phyloP scores from a whole-genome alignment of 1,140 invertebrate species.

The Nephila pilipes region DNA sequence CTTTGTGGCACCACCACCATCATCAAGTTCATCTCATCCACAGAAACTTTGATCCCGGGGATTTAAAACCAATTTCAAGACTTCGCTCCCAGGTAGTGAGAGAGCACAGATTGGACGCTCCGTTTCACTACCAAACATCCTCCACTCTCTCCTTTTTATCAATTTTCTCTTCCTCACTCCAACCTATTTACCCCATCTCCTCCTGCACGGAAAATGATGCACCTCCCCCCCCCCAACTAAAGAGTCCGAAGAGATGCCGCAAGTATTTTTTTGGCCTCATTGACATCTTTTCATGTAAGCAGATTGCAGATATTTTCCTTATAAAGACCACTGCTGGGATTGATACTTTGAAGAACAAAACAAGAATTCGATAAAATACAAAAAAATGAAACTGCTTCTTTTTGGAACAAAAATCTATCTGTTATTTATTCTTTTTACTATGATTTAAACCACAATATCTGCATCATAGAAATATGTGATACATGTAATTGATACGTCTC shows the following conservation, averaged over 20 bases:
- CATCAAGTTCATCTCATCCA: conserved; percentile 10
- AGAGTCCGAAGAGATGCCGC: background rate
- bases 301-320: no score
- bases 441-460: no score
- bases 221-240: background rate
- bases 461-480: no score
- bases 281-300: background rate
- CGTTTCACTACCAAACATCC: background rate
- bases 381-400: no score
- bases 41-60: conserved; percentile 45
- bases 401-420: no score
- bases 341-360: no score
- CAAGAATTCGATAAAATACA: no score
- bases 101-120: conserved; percentile 27
- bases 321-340: no score
- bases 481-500: no score
- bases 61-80: conserved; percentile 47
- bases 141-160: background rate
- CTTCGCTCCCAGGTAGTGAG: conserved; percentile 7
- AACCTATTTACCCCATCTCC: background rate
- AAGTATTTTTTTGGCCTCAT: background rate
- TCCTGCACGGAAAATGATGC: background rate
- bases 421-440: no score
- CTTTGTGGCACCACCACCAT: background rate
- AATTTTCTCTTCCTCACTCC: background rate